Percentiles rank a stretch among this genome's conserved stretches.
Evolutionary conservation across 2,888 invertebrate species (phyloP).

Genomic region (Phalera bucephala): DNA sequence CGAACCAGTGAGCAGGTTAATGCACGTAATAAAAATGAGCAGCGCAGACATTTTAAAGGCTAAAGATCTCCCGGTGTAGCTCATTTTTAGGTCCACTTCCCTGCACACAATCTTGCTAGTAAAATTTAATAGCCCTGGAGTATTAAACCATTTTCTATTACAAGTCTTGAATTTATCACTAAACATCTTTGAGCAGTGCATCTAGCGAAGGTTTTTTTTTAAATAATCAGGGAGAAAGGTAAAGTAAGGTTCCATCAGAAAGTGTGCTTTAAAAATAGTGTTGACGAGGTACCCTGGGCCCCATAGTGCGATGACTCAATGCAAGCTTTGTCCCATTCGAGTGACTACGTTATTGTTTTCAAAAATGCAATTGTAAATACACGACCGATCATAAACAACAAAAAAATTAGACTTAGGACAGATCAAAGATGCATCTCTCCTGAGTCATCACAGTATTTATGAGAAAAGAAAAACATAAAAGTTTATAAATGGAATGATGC

Average conservation of each 20-base stretch:
- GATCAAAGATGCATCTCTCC: slow-evolving; percentile 55
- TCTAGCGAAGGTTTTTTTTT: too few relatives aligned
- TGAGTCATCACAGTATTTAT: slow-evolving; percentile 81
- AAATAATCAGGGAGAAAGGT: too few relatives aligned
- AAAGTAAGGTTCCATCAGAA: slow-evolving; percentile 45
- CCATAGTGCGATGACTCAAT: slow-evolving; percentile 83
- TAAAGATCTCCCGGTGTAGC: too few relatives aligned
- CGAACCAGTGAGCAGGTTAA: too few relatives aligned
- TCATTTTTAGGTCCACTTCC: too few relatives aligned
- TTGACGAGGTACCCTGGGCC: slow-evolving; percentile 56
- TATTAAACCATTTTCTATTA: too few relatives aligned
- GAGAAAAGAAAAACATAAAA: slow-evolving; percentile 47
- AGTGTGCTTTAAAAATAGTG: slow-evolving; percentile 27
- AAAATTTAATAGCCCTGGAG: too few relatives aligned
- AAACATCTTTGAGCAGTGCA: too few relatives aligned
- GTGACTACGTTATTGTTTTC: slow-evolving; percentile 35
- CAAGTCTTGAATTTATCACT: too few relatives aligned
- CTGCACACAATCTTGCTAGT: too few relatives aligned
- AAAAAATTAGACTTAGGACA: slow-evolving; percentile 47
- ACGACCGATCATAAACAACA: slow-evolving; percentile 36
- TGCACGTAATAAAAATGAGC: too few relatives aligned
- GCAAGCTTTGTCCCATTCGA: slow-evolving; percentile 79
- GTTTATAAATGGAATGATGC: slow-evolving; percentile 53
- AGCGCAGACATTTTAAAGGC: too few relatives aligned
- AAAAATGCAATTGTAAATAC: slow-evolving; percentile 29